Evolutionary conservation across 2,888 invertebrate species (phyloP).

Genomic region (Achlya flavicornis): DNA sequence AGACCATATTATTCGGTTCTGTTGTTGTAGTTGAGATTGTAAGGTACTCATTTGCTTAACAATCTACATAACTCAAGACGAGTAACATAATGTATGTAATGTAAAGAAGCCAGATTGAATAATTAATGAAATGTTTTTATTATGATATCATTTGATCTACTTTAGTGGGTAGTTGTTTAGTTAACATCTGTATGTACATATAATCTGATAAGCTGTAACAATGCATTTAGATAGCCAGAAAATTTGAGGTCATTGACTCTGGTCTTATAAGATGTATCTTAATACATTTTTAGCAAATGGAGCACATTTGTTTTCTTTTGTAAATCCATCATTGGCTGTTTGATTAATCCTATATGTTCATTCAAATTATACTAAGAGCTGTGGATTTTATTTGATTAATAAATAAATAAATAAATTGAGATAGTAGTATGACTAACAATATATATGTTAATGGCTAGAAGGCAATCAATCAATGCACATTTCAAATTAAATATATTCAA

Average conservation of each 20-base stretch:
- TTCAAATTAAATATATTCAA: not conserved
- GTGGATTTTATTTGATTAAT: too few species aligned
- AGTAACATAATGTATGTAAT: not conserved
- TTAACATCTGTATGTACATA: not conserved
- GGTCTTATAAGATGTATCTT: not conserved
- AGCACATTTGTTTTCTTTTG: not conserved
- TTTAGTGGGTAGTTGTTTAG: not conserved
- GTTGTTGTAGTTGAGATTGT: not conserved
- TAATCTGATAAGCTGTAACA: not conserved
- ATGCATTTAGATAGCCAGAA: not conserved
- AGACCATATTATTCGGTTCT: not conserved
- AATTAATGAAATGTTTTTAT: not conserved
- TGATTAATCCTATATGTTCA: too few species aligned
- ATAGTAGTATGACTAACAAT: not conserved
- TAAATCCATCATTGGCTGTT: too few species aligned
- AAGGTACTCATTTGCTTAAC: not conserved
- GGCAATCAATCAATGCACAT: not conserved
- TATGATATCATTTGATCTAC: constrained; percentile 7
- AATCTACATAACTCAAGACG: not conserved
- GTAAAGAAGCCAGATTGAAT: not conserved
- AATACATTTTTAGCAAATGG: not conserved
- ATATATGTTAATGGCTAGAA: not conserved
- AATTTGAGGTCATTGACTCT: constrained; percentile 3
- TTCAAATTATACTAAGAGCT: too few species aligned
- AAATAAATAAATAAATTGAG: too few species aligned